Base-by-base conservation (phyloP, 2,797 vertebrate species). In the Urosaurus nigricauda region DNA sequence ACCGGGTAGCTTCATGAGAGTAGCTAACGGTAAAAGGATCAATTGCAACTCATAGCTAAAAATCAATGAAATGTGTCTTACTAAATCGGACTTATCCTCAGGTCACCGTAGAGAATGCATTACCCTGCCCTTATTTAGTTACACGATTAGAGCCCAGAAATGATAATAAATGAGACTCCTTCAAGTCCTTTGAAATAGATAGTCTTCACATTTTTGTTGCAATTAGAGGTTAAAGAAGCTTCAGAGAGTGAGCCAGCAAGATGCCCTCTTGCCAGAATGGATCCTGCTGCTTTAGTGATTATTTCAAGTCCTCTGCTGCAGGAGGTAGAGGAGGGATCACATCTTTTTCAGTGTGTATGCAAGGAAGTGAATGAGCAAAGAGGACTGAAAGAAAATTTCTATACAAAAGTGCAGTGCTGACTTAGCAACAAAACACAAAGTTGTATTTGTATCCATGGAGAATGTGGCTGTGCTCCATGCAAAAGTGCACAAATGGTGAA, bases 51-150 rank as follows among this genome's bases (percentile, higher is more conserved):
- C 91, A 91, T 88, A 95, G 94, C 87, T 90, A 88, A 96, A 97
- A 97, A 97, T 97, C 97, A 96, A 97, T 97, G 89, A 93, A 88
- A 92, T 56, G 78, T 86, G 83, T 90, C 94, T 97, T 93, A 77
- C 91, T 95, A 94, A 96, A 94, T 93, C 94, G 94, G 95, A 90
- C 93, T 91, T 91, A 92, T 94, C 92, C 88, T 91, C 0, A 5
- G 81, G 91, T 92, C 90, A 93, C 90, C 74, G 87, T 35, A 1
- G 74, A 94, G 65, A 92, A 85, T 94, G 85, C 92, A 84, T 91
- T 94, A 94, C 90, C 85, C 78, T 21, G 12, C 65, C 88, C 90
- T 94, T 92, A 88, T 91, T 93, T 91, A 92, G 47, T 95, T 95
- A 96, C 56, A 79, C 84, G 92, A 95, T 92, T 88, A 93, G 87